phyloP scores from a whole-genome alignment of 2,888 invertebrate genomes.

The Creontiades dilutus region DNA sequence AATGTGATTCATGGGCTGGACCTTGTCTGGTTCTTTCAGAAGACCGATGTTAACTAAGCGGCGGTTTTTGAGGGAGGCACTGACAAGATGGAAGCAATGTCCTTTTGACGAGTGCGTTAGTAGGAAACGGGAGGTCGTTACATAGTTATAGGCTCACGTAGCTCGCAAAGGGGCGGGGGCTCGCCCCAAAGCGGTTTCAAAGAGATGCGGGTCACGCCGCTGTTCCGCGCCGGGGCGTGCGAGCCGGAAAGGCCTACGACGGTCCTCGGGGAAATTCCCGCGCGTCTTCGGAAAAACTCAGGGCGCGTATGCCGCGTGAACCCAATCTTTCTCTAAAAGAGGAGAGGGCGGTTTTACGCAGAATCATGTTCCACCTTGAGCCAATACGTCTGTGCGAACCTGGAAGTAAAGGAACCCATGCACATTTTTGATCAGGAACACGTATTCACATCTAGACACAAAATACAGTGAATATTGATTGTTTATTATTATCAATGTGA shows the following conservation, averaged over 20 bases:
- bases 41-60: too few species aligned
- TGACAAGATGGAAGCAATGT: too few species aligned
- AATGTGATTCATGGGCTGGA: too few species aligned
- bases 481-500: too few species aligned
- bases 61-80: too few species aligned
- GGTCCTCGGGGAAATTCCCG: neutral
- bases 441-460: too few species aligned
- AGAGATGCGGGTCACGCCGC: constrained; percentile 40
- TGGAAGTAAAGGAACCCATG: too few species aligned
- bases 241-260: neutral
- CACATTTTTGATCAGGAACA: too few species aligned
- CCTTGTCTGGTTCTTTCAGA: too few species aligned
- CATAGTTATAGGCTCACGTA: constrained; percentile 52
- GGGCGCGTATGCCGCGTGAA: neutral
- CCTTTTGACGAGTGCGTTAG: neutral
- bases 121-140: neutral
- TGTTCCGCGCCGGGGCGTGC: neutral
- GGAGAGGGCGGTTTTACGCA: neutral
- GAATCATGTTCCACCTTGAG: neutral
- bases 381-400: too few species aligned
- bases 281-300: neutral
- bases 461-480: too few species aligned
- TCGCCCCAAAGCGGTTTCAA: constrained; percentile 1
- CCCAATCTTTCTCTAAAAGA: neutral
- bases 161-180: neutral